Evolutionary conservation across 2,888 invertebrate genomes (phyloP).

Genomic region (Ernsta delagoae): DNA sequence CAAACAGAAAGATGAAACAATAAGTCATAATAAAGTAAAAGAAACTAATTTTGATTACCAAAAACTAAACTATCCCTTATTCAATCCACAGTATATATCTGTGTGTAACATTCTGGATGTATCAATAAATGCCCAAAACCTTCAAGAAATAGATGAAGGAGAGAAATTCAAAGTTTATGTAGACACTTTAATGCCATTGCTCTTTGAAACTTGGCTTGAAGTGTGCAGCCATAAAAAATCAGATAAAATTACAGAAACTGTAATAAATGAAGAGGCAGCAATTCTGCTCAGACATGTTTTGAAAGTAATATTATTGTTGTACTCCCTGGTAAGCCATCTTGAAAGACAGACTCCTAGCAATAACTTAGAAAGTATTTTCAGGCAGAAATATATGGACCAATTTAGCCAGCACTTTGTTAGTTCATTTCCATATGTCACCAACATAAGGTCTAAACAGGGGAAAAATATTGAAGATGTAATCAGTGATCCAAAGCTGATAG

Average conservation of each 20-base stretch:
- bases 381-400: slow-evolving; percentile 76
- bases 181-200: slow-evolving; percentile 88
- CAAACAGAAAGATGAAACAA: slow-evolving; percentile 52
- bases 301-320: slow-evolving; percentile 86
- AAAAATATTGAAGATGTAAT: slow-evolving; percentile 60
- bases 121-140: slow-evolving; percentile 64
- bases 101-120: slow-evolving; percentile 41
- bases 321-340: slow-evolving; percentile 69
- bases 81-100: slow-evolving; percentile 52
- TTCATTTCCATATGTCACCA: slow-evolving; percentile 85
- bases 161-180: slow-evolving; percentile 86
- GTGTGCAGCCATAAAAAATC: slow-evolving; percentile 83
- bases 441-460: slow-evolving; percentile 62
- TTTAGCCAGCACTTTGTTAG: slow-evolving; percentile 84
- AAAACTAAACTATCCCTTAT: slow-evolving; percentile 61
- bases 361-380: slow-evolving; percentile 78
- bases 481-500: slow-evolving; percentile 66
- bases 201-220: slow-evolving; percentile 94
- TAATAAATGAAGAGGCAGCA: slow-evolving; percentile 87
- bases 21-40: slow-evolving; percentile 45
- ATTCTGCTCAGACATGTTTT: slow-evolving; percentile 86
- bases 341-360: slow-evolving; percentile 62
- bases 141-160: slow-evolving; percentile 65
- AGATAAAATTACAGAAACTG: slow-evolving; percentile 71
- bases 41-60: slow-evolving; percentile 54